Base-by-base conservation (phyloP, 2,888 invertebrate genomes). In the Patella depressa region DNA sequence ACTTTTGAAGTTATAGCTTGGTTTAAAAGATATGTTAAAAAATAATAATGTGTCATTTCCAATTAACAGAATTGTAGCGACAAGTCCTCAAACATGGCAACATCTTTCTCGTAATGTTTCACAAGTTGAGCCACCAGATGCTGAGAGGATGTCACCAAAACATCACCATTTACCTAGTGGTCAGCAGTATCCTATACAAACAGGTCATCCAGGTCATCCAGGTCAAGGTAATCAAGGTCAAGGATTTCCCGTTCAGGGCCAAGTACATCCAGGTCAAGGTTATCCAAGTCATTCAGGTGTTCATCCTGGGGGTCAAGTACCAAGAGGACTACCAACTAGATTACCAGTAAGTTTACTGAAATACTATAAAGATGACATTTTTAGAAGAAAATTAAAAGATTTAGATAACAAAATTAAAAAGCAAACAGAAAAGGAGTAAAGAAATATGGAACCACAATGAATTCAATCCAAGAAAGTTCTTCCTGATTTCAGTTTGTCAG, bases 81-180 rank as follows among this genome's bases (percentile, higher is more conserved):
- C 75, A 53, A 78, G 80, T 70, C 80, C 81, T 2, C 73, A 74
- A 15, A 77, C 76, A 19, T 82, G 81, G 82, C 59, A 80, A 11
- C 59, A 71, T 11, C 17, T 53, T 53, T 69, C 70, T 29, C 65
- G 53, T 59, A 76, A 59, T 24, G 24, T 24, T 65, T 65, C 65
- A 12, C 65, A 65, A 24, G 65, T 65, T 24, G 69, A 65, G 24
- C 65, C 65, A 24, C 65, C 65, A 12, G 65, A 65, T 14, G 55
- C 45, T 74, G 74, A 54, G 45, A 70, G 29, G 55, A 73, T 29
- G 57, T 59, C 29, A 53, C 55, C 45, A 77, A 77, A 53, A 71
- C 69, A 65, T 12, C 55, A 15, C 59, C 59, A 17, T 24, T 17
- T 70, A n/a, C 74, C 29, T 11, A 75, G 53, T 19, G 53, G 53